A percentile compares a stretch with the other conserved stretches of the same genome.
Conservation (phyloP, 2,797 vertebrate species). For the Naso thynnoides region DNA sequence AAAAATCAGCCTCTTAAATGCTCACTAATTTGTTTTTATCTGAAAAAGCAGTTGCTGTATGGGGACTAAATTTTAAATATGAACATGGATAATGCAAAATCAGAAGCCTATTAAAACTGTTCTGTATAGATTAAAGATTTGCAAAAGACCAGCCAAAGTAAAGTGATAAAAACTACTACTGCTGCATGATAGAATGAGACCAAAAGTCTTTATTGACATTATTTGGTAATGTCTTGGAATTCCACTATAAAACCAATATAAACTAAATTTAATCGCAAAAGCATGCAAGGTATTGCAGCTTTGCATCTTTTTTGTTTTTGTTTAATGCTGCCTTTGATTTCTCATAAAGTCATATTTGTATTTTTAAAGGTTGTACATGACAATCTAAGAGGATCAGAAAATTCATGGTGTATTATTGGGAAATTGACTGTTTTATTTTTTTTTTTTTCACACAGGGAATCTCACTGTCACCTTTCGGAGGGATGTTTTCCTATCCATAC, state of each 20-base stretch:
- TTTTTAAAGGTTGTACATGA: not conserved
- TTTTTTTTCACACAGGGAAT: slow-evolving; percentile 84
- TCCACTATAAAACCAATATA: slow-evolving; percentile 1
- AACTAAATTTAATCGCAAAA: not conserved
- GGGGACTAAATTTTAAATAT: not conserved
- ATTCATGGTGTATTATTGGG: not conserved
- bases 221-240: not conserved
- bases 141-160: not conserved
- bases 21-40: not conserved
- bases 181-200: not conserved
- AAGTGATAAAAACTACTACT: not conserved
- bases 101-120: not conserved
- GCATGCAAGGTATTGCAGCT: not conserved
- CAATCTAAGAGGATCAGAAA: not conserved
- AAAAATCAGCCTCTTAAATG: too few species aligned
- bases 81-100: not conserved
- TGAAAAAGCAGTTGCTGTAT: not conserved
- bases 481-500: slow-evolving; percentile 91
- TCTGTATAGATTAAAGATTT: not conserved
- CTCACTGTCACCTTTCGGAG: slow-evolving; percentile 90
- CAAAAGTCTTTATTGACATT: not conserved
- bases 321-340: not conserved
- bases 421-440: slow-evolving; percentile 1
- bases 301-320: not conserved
- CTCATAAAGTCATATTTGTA: not conserved